Evolutionary conservation across 1,140 invertebrate genomes (phyloP).

Genomic region (Notospermus geniculatus): DNA sequence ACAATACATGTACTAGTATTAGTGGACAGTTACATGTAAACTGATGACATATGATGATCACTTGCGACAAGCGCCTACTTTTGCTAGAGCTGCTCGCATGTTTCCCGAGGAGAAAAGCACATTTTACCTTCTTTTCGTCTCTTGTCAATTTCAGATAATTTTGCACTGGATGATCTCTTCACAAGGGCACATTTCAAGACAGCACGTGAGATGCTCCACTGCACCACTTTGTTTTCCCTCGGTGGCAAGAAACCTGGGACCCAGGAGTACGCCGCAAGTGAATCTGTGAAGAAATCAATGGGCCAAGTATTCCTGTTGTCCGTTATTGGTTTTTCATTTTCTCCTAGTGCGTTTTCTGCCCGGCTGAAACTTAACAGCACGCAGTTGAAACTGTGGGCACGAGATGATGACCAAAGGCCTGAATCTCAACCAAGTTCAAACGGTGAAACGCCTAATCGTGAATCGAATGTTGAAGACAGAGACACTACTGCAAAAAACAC

Average conservation of each 20-base stretch:
- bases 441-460: too few species aligned
- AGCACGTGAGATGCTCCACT: conserved; percentile 25
- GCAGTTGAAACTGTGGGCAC: conserved; percentile 15
- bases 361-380: conserved; percentile 23
- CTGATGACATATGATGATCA: too few species aligned
- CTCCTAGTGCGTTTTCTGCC: conserved; percentile 24
- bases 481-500: too few species aligned
- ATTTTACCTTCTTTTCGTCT: too few species aligned
- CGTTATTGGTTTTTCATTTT: conserved; percentile 31
- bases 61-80: too few species aligned
- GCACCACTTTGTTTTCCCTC: conserved; percentile 33
- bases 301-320: conserved; percentile 24
- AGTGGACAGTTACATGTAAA: too few species aligned
- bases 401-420: too few species aligned
- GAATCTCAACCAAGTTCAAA: neutral
- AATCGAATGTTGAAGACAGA: neutral
- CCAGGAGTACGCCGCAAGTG: conserved; percentile 21
- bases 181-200: neutral
- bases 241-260: conserved; percentile 19
- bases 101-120: too few species aligned
- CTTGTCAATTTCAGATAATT: neutral
- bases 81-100: too few species aligned
- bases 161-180: neutral
- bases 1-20: too few species aligned
- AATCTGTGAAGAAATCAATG: conserved; percentile 26